A percentile compares a stretch with the other conserved stretches of the same genome.
These are phyloP conservation scores for Dromaius novaehollandiae DNA, from an alignment of 2,113 vertebrate species.

Conservation along the genomic window DNA sequence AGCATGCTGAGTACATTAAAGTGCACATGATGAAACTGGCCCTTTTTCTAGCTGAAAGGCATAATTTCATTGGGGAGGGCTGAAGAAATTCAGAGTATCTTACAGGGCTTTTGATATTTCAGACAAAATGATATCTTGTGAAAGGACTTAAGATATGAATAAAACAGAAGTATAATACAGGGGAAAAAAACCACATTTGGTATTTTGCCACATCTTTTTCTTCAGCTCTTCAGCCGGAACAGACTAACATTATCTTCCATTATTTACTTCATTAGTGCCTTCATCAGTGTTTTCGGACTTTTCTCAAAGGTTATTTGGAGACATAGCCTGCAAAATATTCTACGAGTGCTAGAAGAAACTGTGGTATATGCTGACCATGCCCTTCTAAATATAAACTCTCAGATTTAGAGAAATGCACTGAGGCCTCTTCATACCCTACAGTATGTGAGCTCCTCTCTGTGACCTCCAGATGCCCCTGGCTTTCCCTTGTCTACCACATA, in stretches of 20 bases:
- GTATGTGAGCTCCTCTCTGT: not conserved
- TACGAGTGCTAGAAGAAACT: conserved; percentile 13
- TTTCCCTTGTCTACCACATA: conserved; percentile 45
- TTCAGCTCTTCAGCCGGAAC: not conserved
- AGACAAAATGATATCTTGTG: not conserved
- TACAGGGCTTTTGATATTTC: not conserved
- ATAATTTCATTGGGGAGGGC: not conserved
- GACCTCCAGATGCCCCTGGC: conserved; percentile 47
- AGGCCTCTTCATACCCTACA: not conserved
- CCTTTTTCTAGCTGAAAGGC: not conserved
- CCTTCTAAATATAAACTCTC: conserved; percentile 58
- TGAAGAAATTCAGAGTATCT: not conserved
- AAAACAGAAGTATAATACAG: not conserved
- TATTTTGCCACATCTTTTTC: conserved; percentile 4
- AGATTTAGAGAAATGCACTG: conserved; percentile 11
- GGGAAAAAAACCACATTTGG: not conserved
- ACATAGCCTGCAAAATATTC: conserved; percentile 21
- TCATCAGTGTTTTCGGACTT: not conserved
- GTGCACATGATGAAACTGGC: not conserved
- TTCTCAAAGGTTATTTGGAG: not conserved
- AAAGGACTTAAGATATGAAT: not conserved
- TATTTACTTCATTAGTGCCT: conserved; percentile 4
- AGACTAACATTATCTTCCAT: not conserved
- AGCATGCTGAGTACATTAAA: not conserved
- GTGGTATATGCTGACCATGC: conserved; percentile 27